Evolutionary conservation across 2,888 invertebrate species (phyloP).

Genomic region (Euspilapteryx auroguttella): DNA sequence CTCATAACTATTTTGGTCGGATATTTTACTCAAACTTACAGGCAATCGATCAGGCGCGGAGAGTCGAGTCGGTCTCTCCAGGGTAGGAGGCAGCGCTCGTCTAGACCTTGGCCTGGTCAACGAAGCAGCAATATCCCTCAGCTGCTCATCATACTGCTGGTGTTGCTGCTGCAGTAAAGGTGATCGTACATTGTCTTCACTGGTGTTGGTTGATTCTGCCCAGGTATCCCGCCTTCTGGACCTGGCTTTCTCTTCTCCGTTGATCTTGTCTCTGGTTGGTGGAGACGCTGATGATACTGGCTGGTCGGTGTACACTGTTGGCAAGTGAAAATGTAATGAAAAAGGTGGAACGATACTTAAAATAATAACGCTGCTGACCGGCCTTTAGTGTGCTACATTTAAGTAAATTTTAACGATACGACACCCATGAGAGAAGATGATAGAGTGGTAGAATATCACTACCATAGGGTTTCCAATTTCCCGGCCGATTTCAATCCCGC

Average conservation of each 20-base stretch:
- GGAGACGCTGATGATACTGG: constrained; percentile 78
- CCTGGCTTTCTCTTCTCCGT: constrained; percentile 73
- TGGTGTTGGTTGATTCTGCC: constrained; percentile 29
- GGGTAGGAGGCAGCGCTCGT: constrained; percentile 50
- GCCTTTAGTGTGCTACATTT: no score
- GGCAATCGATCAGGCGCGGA: constrained; percentile 44
- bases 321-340: no score
- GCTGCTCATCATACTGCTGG: constrained; percentile 66
- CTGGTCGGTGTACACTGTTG: constrained; percentile 68
- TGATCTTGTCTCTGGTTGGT: constrained; percentile 77
- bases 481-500: no score
- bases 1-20: no score
- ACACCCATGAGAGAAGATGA: no score
- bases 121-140: constrained; percentile 82
- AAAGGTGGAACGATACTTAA: no score
- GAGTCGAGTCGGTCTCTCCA: constrained; percentile 58
- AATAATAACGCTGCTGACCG: no score
- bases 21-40: no score
- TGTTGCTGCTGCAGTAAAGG: constrained; percentile 49
- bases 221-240: constrained; percentile 55
- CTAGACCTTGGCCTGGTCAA: constrained; percentile 71
- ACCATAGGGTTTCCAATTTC: no score
- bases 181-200: constrained; percentile 29
- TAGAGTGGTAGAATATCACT: no score
- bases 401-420: no score